Conservation (phyloP, 2,797 vertebrate species). For the Pipistrellus kuhlii region DNA sequence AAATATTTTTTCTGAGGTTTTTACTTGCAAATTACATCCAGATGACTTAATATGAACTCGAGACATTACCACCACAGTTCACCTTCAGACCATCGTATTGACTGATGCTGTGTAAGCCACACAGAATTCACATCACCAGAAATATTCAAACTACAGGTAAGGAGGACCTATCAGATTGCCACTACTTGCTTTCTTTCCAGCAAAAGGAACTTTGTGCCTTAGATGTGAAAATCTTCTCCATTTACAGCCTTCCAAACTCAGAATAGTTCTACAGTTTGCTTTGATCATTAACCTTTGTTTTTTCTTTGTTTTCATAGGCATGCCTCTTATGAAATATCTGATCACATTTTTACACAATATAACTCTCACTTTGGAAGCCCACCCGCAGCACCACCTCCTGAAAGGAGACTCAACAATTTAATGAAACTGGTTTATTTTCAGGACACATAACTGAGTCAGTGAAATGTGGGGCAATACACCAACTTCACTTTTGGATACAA, state of each 20-base stretch:
- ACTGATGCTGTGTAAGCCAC: not conserved
- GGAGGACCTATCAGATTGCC: not conserved
- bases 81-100: not conserved
- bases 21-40: not conserved
- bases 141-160: not conserved
- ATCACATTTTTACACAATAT: not conserved
- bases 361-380: not conserved
- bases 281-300: not conserved
- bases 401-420: not conserved
- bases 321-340: not conserved
- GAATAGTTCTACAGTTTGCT: not conserved
- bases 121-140: not conserved
- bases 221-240: not conserved
- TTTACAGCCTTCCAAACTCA: not conserved
- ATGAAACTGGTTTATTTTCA: not conserved
- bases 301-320: not conserved
- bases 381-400: not conserved
- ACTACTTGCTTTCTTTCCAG: not conserved
- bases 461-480: not conserved
- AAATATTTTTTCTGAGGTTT: not conserved
- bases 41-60: not conserved
- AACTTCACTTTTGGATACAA: not conserved
- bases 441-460: not conserved
- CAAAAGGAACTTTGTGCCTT: not conserved
- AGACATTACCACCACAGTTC: not conserved